Base-by-base conservation (phyloP, 2,888 invertebrate species). In the Melieria picta region DNA sequence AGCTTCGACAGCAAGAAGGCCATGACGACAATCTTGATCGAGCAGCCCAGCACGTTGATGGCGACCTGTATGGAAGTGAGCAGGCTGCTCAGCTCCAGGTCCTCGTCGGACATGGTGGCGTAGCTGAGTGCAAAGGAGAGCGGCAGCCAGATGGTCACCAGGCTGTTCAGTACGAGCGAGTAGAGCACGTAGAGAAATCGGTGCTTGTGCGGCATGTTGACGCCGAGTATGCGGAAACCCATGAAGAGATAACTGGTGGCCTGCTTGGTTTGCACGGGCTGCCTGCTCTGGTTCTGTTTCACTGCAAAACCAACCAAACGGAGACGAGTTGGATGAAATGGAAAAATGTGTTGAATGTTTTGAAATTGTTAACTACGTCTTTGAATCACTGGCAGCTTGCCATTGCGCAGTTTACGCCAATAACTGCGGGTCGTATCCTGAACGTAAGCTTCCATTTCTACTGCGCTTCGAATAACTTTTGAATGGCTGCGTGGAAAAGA, bases 61-160 rank as follows among this genome's bases (percentile, higher is more conserved):
- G 72, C 74, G 6, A 73, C 77, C 52, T 79, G 79, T 30, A 79
- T 62, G 3, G 77, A 77, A 2, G 75, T 76, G 4, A 79, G 64
- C 4, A 77, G 55, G 45, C 67, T 74, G 13, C 74, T 75, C 5
- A 78, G 75, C 56, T 74, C 75, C 69, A 76, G 71, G 7, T 74
- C 57, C 7, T 56, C 65, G 11, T 62, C 46, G 4, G 76, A 72
- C 50, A 71, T 58, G 6, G 69, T 47, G 7, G 71, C 71, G 11
- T 74, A 77, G 48, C 78, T 77, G 50, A 72, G 69, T 11, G 73
- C 72, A 46, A 79, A 79, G 4, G 74, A 62, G 7, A 72, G 45
- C 2, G 79, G 79, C n/a, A 77, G 30, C 47, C 69, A 76, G 10
- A 79, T 10, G 1, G 75, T 75, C 0, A 75, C 72, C 61, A 75